phyloP scores from a whole-genome alignment of 2,113 vertebrate genomes.

The Empidonax alnorum region DNA sequence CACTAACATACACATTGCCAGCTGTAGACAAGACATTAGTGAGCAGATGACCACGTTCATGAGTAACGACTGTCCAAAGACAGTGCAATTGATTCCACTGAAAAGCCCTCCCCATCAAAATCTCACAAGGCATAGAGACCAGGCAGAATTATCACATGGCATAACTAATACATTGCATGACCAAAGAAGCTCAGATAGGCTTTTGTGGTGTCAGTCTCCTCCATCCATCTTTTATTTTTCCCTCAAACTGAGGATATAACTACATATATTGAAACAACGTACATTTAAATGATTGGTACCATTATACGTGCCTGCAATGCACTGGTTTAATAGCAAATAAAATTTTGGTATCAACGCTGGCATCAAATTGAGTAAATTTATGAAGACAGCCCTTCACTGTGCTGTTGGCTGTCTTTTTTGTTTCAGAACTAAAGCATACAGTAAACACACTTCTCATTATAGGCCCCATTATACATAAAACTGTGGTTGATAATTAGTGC shows the following conservation, averaged over 20 bases:
- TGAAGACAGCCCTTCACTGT: not conserved
- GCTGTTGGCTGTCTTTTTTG: not conserved
- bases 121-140: not conserved
- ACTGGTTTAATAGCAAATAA: not conserved
- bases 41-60: not conserved
- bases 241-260: not conserved
- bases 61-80: not conserved
- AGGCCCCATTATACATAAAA: not conserved
- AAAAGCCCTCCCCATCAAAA: not conserved
- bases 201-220: not conserved
- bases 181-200: not conserved
- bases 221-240: not conserved
- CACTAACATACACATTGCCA: not conserved
- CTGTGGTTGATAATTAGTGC: not conserved
- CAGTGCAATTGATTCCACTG: not conserved
- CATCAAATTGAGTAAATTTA: not conserved
- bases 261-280: not conserved
- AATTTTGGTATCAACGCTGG: not conserved
- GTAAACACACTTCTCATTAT: constrained; percentile 1
- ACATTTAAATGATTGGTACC: not conserved
- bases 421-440: not conserved
- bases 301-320: not conserved
- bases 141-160: not conserved
- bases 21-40: not conserved
- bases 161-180: not conserved